These are phyloP conservation scores for Tragulus kanchil DNA, from an alignment of 2,113 vertebrate species.

Conservation along the genomic window DNA sequence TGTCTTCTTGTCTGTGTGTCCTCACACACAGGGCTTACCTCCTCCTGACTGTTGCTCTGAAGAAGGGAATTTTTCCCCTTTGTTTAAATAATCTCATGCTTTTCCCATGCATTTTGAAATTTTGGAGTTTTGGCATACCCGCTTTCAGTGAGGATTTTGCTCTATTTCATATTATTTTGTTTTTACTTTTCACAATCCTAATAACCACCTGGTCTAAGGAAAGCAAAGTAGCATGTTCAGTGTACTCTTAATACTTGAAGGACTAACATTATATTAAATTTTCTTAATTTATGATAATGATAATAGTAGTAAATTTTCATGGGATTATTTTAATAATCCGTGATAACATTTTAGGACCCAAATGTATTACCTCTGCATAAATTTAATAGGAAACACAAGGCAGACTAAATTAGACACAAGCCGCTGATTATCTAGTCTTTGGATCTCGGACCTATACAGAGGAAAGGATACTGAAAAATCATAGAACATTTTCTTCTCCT, in stretches of 20 bases:
- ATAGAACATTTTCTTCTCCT: neutral
- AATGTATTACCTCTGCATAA: constrained; percentile 2
- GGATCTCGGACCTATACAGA: neutral
- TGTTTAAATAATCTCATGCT: neutral
- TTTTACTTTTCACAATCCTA: neutral
- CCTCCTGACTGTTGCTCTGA: neutral
- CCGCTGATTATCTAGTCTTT: neutral
- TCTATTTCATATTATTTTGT: neutral
- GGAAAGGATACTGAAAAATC: neutral
- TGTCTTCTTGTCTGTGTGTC: neutral
- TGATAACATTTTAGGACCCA: constrained; percentile 26
- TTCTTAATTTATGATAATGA: constrained; percentile 32
- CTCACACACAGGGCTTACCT: neutral
- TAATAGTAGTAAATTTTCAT: neutral
- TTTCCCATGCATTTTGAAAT: neutral
- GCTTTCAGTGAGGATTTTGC: neutral
- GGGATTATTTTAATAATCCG: neutral
- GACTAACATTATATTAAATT: constrained; percentile 1
- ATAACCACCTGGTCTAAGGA: neutral
- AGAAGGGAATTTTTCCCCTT: neutral
- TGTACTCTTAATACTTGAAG: neutral
- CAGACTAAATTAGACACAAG: neutral
- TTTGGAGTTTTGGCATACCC: neutral
- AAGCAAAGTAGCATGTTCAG: neutral
- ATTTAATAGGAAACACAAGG: constrained; percentile 25